Percentiles rank a stretch among this genome's conserved stretches.
phyloP scores from a whole-genome alignment of 2,888 invertebrate species.

The Brenthis daphne region DNA sequence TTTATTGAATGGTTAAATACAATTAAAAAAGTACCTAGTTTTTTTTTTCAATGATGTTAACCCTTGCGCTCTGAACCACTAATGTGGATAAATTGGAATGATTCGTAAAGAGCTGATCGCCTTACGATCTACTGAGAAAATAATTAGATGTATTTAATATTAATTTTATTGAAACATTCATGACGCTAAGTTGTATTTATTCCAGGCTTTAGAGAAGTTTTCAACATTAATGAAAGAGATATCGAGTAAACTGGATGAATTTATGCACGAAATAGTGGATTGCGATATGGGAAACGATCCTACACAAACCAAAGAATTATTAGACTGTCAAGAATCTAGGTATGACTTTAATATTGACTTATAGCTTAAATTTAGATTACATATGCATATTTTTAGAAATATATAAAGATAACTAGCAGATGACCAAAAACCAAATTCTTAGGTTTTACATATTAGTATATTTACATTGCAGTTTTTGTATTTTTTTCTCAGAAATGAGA shows the following conservation, averaged over 20 bases:
- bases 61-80: conserved; percentile 68
- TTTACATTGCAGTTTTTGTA: too few species aligned
- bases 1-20: too few species aligned
- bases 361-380: not conserved
- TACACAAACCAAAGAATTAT: conserved; percentile 92
- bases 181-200: conserved; percentile 38
- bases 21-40: not conserved
- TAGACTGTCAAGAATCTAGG: conserved; percentile 90
- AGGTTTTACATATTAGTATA: too few species aligned
- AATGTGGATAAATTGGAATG: conserved; percentile 55
- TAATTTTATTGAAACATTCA: not conserved
- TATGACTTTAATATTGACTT: conserved; percentile 52
- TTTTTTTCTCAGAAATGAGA: too few species aligned
- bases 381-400: too few species aligned
- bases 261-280: conserved; percentile 94
- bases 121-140: conserved; percentile 57
- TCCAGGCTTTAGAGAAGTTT: conserved; percentile 96
- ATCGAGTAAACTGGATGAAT: conserved; percentile 91
- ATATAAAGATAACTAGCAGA: too few species aligned
- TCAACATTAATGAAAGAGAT: conserved; percentile 95
- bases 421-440: too few species aligned
- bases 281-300: conserved; percentile 97
- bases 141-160: not conserved
- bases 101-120: conserved; percentile 62
- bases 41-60: conserved; percentile 55